Evolutionary conservation across 2,888 invertebrate species (phyloP).

Genomic region (Polyploca ridens): DNA sequence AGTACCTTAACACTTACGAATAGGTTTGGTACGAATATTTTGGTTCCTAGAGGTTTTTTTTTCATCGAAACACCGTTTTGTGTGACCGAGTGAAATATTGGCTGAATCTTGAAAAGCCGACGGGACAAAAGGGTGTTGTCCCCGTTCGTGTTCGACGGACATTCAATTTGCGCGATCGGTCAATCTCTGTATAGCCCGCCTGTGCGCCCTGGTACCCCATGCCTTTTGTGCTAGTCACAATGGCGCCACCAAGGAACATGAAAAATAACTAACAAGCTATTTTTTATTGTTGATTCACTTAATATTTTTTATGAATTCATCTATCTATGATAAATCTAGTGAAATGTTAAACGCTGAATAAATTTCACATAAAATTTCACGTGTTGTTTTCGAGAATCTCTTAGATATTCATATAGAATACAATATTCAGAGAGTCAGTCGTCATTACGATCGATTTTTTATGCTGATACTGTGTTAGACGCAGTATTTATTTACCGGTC

Average conservation of each 20-base stretch:
- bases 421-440: too few relatives aligned
- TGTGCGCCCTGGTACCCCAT: constrained; percentile 61
- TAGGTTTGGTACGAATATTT: neutral
- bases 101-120: constrained; percentile 64
- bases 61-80: constrained; percentile 30
- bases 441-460: too few relatives aligned
- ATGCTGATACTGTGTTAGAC: too few relatives aligned
- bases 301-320: constrained; percentile 20
- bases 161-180: constrained; percentile 80
- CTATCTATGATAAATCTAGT: too few relatives aligned
- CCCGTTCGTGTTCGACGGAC: constrained; percentile 65
- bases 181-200: constrained; percentile 68
- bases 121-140: constrained; percentile 68
- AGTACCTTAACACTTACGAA: neutral
- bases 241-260: constrained; percentile 58
- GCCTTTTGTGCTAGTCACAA: constrained; percentile 70
- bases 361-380: too few relatives aligned
- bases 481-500: too few relatives aligned
- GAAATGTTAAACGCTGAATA: too few relatives aligned
- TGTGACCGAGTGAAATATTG: constrained; percentile 67
- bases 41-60: constrained; percentile 24
- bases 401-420: too few relatives aligned
- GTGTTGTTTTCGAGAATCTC: too few relatives aligned
- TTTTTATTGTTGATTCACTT: constrained; percentile 19
- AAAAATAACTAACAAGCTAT: constrained; percentile 53